A percentile compares a stretch with the other conserved stretches of the same genome.
Conservation (phyloP, 2,888 invertebrate species). For the Asteroscopus sphinx region DNA sequence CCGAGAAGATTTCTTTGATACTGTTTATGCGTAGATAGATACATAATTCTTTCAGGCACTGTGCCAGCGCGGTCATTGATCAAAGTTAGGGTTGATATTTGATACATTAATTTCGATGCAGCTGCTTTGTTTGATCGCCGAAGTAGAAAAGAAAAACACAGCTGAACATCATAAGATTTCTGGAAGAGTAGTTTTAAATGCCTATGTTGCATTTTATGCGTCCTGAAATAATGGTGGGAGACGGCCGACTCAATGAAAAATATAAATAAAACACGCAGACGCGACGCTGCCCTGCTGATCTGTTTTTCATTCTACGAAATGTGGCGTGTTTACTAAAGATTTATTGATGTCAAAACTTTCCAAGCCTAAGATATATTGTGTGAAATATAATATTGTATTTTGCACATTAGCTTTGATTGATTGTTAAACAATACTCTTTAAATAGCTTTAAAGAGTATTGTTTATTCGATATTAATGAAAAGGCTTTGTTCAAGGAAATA, state of each 20-base stretch:
- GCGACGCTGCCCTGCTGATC: constrained; percentile 74
- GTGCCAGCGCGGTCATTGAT: constrained; percentile 48
- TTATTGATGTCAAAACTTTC: constrained; percentile 33
- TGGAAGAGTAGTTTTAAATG: constrained; percentile 29
- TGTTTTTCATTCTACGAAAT: constrained; percentile 73
- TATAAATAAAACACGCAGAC: constrained; percentile 78
- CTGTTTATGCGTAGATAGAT: constrained; percentile 32
- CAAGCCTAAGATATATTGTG: constrained; percentile 11
- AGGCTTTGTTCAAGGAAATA: neutral
- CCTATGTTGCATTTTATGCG: constrained; percentile 47
- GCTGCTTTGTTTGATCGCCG: constrained; percentile 29
- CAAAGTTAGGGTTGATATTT: constrained; percentile 35
- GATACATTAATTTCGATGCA: constrained; percentile 35
- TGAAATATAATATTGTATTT: constrained; percentile 1
- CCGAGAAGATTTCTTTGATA: constrained; percentile 39
- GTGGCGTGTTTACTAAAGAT: constrained; percentile 42
- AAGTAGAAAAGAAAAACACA: constrained; percentile 16
- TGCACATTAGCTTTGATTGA: neutral
- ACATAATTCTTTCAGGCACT: constrained; percentile 44
- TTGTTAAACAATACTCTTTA: neutral
- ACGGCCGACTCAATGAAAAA: constrained; percentile 73
- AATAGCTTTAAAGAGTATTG: neutral
- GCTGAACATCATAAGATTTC: constrained; percentile 18
- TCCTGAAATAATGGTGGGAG: constrained; percentile 54
- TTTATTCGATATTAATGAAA: neutral